Evolutionary conservation across 2,113 vertebrate genomes (phyloP), one percentile per base, ranked within the genome.

Genomic region (Cebidichthys violaceus): DNA sequence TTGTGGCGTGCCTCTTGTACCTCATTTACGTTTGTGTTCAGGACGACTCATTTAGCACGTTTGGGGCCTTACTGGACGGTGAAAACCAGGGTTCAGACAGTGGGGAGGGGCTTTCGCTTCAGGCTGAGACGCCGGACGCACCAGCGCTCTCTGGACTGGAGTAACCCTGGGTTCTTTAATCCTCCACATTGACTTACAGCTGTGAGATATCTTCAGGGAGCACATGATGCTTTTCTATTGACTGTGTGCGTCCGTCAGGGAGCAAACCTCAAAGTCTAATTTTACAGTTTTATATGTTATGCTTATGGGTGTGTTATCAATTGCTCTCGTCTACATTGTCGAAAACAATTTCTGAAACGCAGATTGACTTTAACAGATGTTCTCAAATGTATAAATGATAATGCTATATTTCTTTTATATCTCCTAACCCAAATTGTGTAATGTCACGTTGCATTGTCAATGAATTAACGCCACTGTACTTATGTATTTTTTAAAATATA

Each of bases 1-100:
- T 94, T 18, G 71, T 96, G 31, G 47, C 89, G 3, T 88, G 92
- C 11, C 52, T 97, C 54, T 3, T 97, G 14, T 92, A 91, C 74
- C 61, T 97, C 27, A 76, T 96, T 80, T 96, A 92, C 76, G 35
- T 90, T 13, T 89, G 85, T 2, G 82, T 93, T 87, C 93, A 95
- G 64, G 92, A 86, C 37, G 79, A 84, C 17, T 54, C 82, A 13
- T 81, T 90, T 33, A 86, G 60, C 66, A 80, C 79, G 1, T 79
- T 93, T 18, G 20, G 69, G 22, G 41, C 66, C 3, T 80, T 93
- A n/a, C 69, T 92, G 35, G 86, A 91, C 11, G 41, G 68, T 71
- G 64, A 74, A 15, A 73, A 35, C 65, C 82, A 83, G 55, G 75
- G 43, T 24, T 70, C 70, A 14, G 81, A 86, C 0, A 15, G 39